These are phyloP conservation scores for Craterocephalus amniculus DNA, from an alignment of 2,797 vertebrate species.

Conservation along the genomic window DNA sequence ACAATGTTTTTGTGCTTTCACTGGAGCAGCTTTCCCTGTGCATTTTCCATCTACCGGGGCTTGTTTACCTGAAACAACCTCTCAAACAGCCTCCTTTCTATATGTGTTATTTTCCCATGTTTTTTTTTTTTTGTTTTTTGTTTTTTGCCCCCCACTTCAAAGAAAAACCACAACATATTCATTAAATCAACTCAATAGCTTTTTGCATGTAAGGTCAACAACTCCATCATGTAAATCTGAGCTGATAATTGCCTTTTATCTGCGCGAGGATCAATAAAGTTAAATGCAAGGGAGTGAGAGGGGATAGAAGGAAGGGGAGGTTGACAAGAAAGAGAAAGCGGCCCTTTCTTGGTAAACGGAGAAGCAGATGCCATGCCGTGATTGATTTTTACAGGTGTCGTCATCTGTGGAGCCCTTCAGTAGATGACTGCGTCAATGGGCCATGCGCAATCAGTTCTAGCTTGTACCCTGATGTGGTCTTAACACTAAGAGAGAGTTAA, in stretches of 20 bases:
- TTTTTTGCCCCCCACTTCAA: no score
- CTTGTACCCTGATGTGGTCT: conserved; percentile 63
- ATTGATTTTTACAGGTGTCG: conserved; percentile 71
- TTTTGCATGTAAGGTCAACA: conserved; percentile 89
- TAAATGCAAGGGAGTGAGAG: conserved; percentile 84
- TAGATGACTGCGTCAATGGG: conserved; percentile 55
- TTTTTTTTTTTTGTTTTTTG: conserved; percentile 63
- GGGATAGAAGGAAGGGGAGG: conserved; percentile 59
- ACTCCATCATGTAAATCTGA: conserved; percentile 91
- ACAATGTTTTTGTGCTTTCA: conserved; percentile 29
- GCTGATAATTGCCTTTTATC: conserved; percentile 91
- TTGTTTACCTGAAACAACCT: conserved; percentile 45
- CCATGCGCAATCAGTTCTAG: conserved; percentile 52
- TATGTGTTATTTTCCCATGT: conserved; percentile 61
- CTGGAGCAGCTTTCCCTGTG: conserved; percentile 15
- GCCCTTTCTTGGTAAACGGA: conserved; percentile 41
- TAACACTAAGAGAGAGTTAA: conserved; percentile 71
- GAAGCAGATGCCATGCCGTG: conserved; percentile 61
- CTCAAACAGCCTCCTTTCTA: conserved; percentile 29
- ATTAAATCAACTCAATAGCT: conserved; percentile 90
- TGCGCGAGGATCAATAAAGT: conserved; percentile 88
- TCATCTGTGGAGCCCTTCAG: conserved; percentile 54
- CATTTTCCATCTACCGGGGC: conserved; percentile 36
- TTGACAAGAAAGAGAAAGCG: conserved; percentile 45
- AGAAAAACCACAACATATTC: conserved; percentile 87